Evolutionary conservation across 2,797 vertebrate species (phyloP).

Genomic region (Glossophaga mutica): DNA sequence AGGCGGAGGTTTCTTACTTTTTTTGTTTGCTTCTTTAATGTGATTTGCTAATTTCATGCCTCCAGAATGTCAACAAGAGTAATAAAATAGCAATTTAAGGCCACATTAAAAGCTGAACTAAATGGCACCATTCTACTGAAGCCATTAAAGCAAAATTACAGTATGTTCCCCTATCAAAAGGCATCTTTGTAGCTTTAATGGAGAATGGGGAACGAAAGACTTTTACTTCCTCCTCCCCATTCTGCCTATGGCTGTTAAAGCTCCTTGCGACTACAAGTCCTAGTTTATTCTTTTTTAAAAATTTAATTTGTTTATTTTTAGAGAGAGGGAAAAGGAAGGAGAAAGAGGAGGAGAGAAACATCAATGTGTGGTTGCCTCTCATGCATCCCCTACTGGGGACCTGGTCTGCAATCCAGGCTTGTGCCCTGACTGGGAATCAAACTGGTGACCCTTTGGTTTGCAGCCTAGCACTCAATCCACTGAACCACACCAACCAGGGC

Average conservation of each 20-base stretch:
- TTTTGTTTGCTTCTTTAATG: constrained; percentile 74
- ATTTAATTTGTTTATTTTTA: no score
- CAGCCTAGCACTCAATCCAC: no score
- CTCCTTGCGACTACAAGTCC: not conserved
- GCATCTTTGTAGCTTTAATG: constrained; percentile 56
- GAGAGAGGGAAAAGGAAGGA: no score
- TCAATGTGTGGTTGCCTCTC: no score
- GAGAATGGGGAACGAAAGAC: not conserved
- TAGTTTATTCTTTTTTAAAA: not conserved
- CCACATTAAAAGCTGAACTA: constrained; percentile 80
- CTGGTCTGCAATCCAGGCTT: no score
- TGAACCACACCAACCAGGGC: no score
- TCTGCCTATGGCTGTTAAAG: not conserved
- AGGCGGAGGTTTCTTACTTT: constrained; percentile 14
- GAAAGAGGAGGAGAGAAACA: no score
- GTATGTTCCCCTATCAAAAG: constrained; percentile 59
- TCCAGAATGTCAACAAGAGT: constrained; percentile 81
- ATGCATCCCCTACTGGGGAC: no score
- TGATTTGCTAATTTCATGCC: constrained; percentile 82
- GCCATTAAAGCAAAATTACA: constrained; percentile 78
- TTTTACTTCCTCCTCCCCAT: not conserved
- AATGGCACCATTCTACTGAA: constrained; percentile 75
- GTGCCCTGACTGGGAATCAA: no score
- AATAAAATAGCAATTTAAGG: constrained; percentile 84
- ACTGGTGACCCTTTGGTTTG: no score